Percentiles rank a stretch among this genome's conserved stretches.
phyloP scores from a whole-genome alignment of 2,797 vertebrate species.

The Florisuga fusca region DNA sequence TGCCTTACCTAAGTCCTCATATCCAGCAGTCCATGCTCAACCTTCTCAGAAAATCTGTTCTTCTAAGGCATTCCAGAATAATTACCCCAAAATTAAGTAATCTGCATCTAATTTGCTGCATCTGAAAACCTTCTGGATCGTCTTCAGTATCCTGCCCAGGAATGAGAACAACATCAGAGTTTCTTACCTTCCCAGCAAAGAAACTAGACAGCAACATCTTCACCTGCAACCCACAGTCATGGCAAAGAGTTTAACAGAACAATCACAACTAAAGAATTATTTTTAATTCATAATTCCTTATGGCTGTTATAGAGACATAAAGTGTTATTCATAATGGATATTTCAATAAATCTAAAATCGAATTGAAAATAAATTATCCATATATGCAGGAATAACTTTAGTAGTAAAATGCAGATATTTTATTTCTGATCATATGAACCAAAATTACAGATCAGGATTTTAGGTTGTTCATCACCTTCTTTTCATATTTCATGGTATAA shows the following conservation, averaged over 20 bases:
- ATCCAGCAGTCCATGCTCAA: not conserved
- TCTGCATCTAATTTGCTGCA: not conserved
- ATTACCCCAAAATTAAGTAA: not conserved
- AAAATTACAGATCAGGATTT: not conserved
- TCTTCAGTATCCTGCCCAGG: not conserved
- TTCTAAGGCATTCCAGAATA: not conserved
- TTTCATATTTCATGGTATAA: not conserved
- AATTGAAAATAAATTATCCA: not conserved
- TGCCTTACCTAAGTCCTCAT: not conserved
- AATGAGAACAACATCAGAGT: not conserved
- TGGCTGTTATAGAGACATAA: not conserved
- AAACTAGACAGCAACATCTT: not conserved
- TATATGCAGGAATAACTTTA: not conserved
- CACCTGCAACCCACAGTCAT: not conserved
- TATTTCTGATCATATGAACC: not conserved
- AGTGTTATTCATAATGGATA: not conserved
- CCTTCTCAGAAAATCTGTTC: constrained; percentile 6
- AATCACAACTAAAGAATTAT: not conserved
- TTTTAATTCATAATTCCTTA: constrained; percentile 1
- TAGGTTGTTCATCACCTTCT: not conserved
- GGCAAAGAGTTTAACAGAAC: not conserved
- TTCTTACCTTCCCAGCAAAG: not conserved
- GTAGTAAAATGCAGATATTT: not conserved
- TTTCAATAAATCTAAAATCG: not conserved
- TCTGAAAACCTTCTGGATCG: not conserved